Percentiles rank a stretch among this genome's conserved stretches.
phyloP scores from a whole-genome alignment of 2,797 vertebrate species.

The Danio choprae region DNA sequence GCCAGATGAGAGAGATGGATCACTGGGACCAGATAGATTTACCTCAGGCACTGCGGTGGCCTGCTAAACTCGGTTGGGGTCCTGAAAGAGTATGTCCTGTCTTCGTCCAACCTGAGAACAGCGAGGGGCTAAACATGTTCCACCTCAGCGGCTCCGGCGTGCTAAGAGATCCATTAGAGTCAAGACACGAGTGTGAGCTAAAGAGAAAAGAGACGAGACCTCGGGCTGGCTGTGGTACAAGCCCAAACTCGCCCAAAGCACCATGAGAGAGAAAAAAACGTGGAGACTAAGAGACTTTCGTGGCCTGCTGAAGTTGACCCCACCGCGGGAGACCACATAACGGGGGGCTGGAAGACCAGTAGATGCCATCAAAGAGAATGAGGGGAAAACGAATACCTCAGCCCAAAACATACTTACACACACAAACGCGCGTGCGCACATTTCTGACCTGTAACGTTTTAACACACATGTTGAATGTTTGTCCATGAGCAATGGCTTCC shows the following conservation, averaged over 20 bases:
- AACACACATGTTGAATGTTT: conserved; percentile 63
- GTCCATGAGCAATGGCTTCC: conserved; percentile 83
- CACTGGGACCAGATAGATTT: conserved; percentile 57
- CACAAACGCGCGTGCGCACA: conserved; percentile 29
- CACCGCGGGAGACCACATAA: conserved; percentile 62
- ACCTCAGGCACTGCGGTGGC: conserved; percentile 60
- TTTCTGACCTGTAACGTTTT: conserved; percentile 33
- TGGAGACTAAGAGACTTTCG: conserved; percentile 57
- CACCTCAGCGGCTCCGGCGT: conserved; percentile 75
- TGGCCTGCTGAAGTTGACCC: conserved; percentile 64
- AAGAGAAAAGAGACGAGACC: conserved; percentile 72
- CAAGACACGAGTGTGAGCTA: conserved; percentile 49
- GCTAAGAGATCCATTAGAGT: conserved; percentile 79
- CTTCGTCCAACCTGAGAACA: conserved; percentile 78
- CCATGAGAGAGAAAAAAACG: conserved; percentile 30
- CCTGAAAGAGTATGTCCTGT: conserved; percentile 65
- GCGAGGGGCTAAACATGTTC: conserved; percentile 82
- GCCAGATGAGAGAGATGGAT: conserved; percentile 46
- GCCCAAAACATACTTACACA: conserved; percentile 60
- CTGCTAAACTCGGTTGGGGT: conserved; percentile 70
- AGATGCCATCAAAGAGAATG: conserved; percentile 64
- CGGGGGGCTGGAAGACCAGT: conserved; percentile 52
- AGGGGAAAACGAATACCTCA: conserved; percentile 54
- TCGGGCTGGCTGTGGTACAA: conserved; percentile 72
- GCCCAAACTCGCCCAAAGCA: conserved; percentile 65